Conservation (phyloP, 2,797 vertebrate species). For the Lindbergichthys nudifrons region DNA sequence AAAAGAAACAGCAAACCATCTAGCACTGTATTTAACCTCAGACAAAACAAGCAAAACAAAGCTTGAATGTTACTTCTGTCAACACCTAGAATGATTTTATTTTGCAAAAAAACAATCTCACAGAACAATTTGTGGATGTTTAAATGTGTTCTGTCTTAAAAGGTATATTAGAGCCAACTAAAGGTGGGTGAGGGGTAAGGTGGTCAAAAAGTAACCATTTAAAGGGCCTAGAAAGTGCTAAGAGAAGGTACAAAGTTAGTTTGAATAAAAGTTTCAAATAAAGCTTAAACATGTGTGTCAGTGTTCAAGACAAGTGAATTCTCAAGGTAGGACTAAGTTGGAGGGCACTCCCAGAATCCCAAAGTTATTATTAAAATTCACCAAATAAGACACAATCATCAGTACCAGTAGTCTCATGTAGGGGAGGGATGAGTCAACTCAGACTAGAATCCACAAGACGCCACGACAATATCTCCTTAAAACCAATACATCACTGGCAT, state of each 20-base stretch:
- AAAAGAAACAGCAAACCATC: slow-evolving; percentile 26
- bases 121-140: slow-evolving; percentile 11
- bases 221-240: slow-evolving; percentile 52
- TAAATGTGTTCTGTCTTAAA: slow-evolving; percentile 15
- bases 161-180: slow-evolving; percentile 16
- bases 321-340: slow-evolving; percentile 48
- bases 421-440: slow-evolving; percentile 32
- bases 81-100: slow-evolving; percentile 32
- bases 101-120: slow-evolving; percentile 39
- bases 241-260: slow-evolving; percentile 10
- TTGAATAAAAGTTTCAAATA: slow-evolving; percentile 16
- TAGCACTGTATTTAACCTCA: slow-evolving; percentile 23
- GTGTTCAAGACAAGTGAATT: slow-evolving; percentile 54
- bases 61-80: slow-evolving; percentile 29
- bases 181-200: neutral
- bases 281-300: slow-evolving; percentile 39
- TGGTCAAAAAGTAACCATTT: slow-evolving; percentile 18
- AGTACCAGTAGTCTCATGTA: slow-evolving; percentile 54
- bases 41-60: slow-evolving; percentile 38
- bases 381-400: slow-evolving; percentile 51
- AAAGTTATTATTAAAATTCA: slow-evolving; percentile 67
- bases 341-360: slow-evolving; percentile 59
- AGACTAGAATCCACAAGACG: slow-evolving; percentile 35
- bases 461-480: slow-evolving; percentile 33
- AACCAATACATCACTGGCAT: slow-evolving; percentile 33